phyloP scores from a whole-genome alignment of 2,888 invertebrate genomes.

The Muscina levida region DNA sequence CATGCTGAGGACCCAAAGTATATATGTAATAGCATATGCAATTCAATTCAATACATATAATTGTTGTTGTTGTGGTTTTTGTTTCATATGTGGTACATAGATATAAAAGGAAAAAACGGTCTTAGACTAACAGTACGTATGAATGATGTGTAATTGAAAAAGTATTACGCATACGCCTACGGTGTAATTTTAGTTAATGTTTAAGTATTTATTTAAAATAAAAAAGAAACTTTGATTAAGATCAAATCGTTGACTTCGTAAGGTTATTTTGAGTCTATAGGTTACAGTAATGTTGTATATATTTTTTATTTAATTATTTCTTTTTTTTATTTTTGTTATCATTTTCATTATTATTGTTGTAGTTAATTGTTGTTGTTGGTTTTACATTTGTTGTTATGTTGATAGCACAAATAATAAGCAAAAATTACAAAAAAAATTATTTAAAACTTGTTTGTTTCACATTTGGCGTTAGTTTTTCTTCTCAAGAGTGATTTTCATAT shows the following conservation, averaged over 20 bases:
- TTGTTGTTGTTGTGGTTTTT: too few relatives aligned
- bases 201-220: background rate
- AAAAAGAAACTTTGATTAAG: conserved; percentile 56
- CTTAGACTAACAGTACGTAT: conserved; percentile 35
- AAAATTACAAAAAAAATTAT: conserved; percentile 10
- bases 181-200: background rate
- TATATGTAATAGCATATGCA: too few relatives aligned
- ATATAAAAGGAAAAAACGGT: conserved; percentile 23
- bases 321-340: conserved; percentile 30
- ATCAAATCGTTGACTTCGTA: conserved; percentile 65
- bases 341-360: conserved; percentile 13
- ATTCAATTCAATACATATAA: too few relatives aligned
- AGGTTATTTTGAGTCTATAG: conserved; percentile 62
- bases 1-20: too few relatives aligned
- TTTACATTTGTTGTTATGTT: conserved; percentile 8
- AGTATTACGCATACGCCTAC: conserved; percentile 22
- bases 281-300: conserved; percentile 48
- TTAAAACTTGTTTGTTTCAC: conserved; percentile 12
- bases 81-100: background rate
- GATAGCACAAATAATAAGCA: conserved; percentile 56
- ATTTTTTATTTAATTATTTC: conserved; percentile 14
- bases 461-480: conserved; percentile 33
- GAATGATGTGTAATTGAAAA: conserved; percentile 30
- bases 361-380: background rate
- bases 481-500: conserved; percentile 28